phyloP scores from a whole-genome alignment of 1,140 invertebrate species.

The Copidosoma floridanum region DNA sequence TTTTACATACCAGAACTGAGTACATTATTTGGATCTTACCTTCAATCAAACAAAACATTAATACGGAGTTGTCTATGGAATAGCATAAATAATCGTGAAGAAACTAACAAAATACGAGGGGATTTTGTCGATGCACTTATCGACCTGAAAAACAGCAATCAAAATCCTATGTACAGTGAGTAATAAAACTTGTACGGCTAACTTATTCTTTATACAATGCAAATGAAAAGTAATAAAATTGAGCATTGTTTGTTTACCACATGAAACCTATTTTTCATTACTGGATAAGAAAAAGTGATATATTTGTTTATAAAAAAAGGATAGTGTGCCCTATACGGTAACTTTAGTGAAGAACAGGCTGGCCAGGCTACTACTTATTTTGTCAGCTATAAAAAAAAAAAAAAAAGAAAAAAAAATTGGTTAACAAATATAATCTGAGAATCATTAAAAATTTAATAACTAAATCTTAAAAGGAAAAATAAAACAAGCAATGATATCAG shows the following conservation, averaged over 20 bases:
- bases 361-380: no score
- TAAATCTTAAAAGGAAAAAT: no score
- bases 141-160: conserved; percentile 43
- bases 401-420: no score
- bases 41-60: conserved; percentile 39
- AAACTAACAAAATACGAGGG: conserved; percentile 39
- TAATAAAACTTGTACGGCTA: not conserved
- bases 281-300: not conserved
- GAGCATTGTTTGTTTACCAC: no score
- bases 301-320: not conserved
- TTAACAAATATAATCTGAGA: no score
- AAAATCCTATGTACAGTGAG: conserved; percentile 45
- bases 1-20: conserved; percentile 47
- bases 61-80: conserved; percentile 47
- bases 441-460: no score
- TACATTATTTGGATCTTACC: conserved; percentile 36
- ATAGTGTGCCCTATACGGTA: no score
- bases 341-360: no score
- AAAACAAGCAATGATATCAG: no score
- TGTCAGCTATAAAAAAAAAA: no score
- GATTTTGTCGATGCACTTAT: conserved; percentile 51
- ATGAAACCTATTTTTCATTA: no score
- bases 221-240: no score
- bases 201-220: not conserved
- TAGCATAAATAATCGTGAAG: conserved; percentile 41